Conservation (phyloP, 2,113 vertebrate species). For the Pseudois nayaur region DNA sequence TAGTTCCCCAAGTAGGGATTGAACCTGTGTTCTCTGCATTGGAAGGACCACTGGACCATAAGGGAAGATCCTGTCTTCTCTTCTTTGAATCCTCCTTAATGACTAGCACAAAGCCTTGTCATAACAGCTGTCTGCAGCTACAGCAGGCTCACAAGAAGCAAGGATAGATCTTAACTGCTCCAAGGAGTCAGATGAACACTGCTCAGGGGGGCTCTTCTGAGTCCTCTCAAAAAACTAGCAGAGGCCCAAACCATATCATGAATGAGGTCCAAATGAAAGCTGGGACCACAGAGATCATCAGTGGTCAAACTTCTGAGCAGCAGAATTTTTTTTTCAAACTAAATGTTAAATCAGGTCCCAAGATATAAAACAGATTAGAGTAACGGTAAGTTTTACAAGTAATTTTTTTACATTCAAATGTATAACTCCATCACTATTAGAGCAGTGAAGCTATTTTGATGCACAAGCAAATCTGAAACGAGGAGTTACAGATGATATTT, state of each 20-base stretch:
- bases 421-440: neutral
- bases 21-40: neutral
- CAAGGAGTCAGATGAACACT: neutral
- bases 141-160: neutral
- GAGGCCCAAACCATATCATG: too few relatives aligned
- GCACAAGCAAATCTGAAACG: neutral
- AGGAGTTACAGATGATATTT: neutral
- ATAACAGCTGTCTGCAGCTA: neutral
- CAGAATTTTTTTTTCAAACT: neutral
- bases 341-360: neutral
- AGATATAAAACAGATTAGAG: neutral
- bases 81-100: neutral
- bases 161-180: neutral
- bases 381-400: neutral
- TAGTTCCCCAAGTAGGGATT: neutral
- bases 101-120: neutral
- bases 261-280: neutral
- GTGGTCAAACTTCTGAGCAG: neutral
- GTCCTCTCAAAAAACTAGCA: neutral
- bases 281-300: neutral
- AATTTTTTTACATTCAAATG: neutral
- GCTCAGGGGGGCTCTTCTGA: neutral
- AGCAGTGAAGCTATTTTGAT: neutral
- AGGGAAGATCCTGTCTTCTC: neutral
- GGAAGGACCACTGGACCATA: neutral